Conservation (phyloP, 2,113 vertebrate genomes). For the Paedocypris sp. region DNA sequence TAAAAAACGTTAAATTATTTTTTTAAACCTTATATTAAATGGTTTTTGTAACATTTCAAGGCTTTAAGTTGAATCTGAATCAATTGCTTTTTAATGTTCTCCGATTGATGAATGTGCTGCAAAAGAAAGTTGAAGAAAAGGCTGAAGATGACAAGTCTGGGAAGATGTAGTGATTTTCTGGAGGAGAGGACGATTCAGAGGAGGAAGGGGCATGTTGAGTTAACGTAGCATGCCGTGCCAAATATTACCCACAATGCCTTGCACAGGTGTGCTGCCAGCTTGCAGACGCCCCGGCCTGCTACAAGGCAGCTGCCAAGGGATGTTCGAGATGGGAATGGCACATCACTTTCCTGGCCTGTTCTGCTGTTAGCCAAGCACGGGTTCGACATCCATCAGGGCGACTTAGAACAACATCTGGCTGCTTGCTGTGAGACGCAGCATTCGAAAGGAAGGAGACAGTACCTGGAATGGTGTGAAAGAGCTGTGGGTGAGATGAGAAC, state of each 20-base stretch:
- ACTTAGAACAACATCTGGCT: slow-evolving; percentile 1
- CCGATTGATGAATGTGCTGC: too few species aligned
- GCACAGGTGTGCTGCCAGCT: slow-evolving; percentile 27
- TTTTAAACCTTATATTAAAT: too few species aligned
- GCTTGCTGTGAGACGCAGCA: not conserved
- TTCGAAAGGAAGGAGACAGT: not conserved
- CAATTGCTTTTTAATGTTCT: too few species aligned
- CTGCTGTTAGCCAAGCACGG: not conserved
- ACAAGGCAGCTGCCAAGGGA: slow-evolving; percentile 28
- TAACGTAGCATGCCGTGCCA: slow-evolving; percentile 3
- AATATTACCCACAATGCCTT: not conserved
- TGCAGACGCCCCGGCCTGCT: slow-evolving; percentile 12
- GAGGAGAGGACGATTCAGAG: not conserved
- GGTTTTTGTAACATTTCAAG: too few species aligned
- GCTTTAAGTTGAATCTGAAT: too few species aligned
- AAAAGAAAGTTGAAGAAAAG: too few species aligned
- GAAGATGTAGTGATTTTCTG: not conserved
- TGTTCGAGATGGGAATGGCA: not conserved
- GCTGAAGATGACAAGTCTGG: not conserved
- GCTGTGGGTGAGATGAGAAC: not conserved
- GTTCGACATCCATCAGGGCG: slow-evolving; percentile 3
- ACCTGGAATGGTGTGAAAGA: not conserved
- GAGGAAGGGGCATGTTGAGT: not conserved
- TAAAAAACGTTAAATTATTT: too few species aligned
- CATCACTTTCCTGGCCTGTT: not conserved